Evolutionary conservation across 1,140 invertebrate species (phyloP).

Genomic region (Drosophila nebulosa): DNA sequence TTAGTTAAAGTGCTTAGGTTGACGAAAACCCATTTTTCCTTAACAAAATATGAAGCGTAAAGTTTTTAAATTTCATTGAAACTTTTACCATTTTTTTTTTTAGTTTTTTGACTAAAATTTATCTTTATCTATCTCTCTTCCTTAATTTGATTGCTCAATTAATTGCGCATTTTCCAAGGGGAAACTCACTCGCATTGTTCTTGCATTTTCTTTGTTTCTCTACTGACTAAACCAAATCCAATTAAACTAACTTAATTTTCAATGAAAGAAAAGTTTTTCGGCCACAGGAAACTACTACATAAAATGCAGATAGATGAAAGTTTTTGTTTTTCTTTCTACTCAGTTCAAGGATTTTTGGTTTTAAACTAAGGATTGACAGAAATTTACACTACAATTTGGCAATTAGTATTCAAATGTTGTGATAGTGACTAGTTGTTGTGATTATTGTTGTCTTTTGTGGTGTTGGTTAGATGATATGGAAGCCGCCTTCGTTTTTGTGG

Average conservation of each 20-base stretch:
- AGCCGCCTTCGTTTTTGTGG: neutral
- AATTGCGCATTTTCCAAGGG: neutral
- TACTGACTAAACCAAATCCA: neutral
- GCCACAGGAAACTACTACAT: neutral
- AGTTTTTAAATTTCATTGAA: neutral
- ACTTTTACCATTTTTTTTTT: neutral
- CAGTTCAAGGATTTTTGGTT: neutral
- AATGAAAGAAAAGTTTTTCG: neutral
- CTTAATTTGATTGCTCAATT: neutral
- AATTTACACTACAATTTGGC: neutral
- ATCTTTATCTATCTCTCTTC: neutral
- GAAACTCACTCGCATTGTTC: no score
- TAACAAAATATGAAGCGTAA: conserved; percentile 2
- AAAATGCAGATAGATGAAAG: neutral
- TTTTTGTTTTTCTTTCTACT: neutral
- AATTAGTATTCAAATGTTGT: conserved; percentile 28
- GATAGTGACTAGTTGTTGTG: neutral
- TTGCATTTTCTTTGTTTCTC: neutral
- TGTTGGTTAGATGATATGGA: neutral
- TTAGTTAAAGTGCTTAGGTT: neutral
- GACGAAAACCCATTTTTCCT: neutral
- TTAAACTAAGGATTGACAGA: neutral
- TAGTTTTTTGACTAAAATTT: neutral
- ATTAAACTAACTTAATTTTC: neutral
- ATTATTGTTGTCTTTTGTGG: neutral